Evolutionary conservation across 64 coral and sea anemone species (phyloP), one percentile per base, ranked within the genome.

Genomic region (Montipora sp.): DNA sequence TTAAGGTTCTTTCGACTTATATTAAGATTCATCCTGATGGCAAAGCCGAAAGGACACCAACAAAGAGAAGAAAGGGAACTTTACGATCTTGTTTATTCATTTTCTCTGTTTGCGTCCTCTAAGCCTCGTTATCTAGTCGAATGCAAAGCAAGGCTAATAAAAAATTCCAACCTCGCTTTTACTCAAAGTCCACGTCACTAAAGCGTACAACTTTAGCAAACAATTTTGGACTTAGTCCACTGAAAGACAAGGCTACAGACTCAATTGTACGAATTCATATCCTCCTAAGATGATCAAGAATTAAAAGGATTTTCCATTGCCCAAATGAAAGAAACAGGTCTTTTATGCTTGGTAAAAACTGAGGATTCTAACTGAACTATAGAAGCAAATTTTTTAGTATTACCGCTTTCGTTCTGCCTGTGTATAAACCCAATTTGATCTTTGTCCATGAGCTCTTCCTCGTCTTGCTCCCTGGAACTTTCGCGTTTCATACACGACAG

Each of bases 271-370:
- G 36, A 27, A 27, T 27, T 73, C 11, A 49, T 7, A 4, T 5
- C 7, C 49, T 46, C 46, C 46, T 19, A 77, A 77, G 75, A 15
- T 18, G 75, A 46, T 50, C 15, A 50, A 49, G 47, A 13, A 16
- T 77, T 0, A 71, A 50, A 85, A 15, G 82, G 61, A 71, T 45
- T 85, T 85, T 85, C 82, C 63, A 85, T 72, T 15, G 82, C 82
- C 59, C 82, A 85, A 43, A 85, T 50, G 47, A 71, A 85, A 12
- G 82, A 85, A 51, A 85, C 63, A 12, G 82, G 82, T 20, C 82
- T 85, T 44, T 71, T 71, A 19, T 65, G n/a, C 15, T 61, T 5
- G 8, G 59, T 15, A 20, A 14, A 46, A 10, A 48, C 60, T 16
- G 4, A 11, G 6, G 43, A 20, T 2, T 69, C 82, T 20, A 49